Percentiles rank a stretch among this genome's conserved stretches.
Evolutionary conservation across 2,797 vertebrate species (phyloP).

Genomic region (Gymnothorax javanicus): DNA sequence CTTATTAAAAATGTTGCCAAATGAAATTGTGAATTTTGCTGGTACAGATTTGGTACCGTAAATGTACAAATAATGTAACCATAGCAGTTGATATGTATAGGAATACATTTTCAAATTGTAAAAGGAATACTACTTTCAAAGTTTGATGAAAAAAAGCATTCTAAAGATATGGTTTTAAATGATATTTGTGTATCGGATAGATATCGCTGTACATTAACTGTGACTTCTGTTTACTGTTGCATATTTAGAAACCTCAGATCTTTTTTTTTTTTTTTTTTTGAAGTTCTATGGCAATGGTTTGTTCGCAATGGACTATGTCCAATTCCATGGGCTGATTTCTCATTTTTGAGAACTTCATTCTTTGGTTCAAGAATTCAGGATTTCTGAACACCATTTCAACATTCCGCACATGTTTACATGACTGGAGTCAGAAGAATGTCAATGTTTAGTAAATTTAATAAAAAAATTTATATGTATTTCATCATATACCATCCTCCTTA

Average conservation of each 20-base stretch:
- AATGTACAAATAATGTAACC: not conserved
- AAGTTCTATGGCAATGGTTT: conserved; percentile 7
- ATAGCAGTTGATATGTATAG: not conserved
- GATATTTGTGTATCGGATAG: not conserved
- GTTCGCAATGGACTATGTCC: not conserved
- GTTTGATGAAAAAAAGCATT: not conserved
- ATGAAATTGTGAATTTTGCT: not conserved
- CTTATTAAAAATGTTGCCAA: no score
- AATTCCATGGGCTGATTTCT: conserved; percentile 2
- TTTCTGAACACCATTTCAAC: not conserved
- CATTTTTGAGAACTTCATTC: not conserved
- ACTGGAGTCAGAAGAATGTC: not conserved
- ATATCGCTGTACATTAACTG: not conserved
- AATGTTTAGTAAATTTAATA: not conserved
- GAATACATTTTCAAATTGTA: not conserved
- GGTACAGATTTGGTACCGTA: not conserved
- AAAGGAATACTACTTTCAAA: not conserved
- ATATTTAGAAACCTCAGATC: not conserved
- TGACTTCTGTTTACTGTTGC: not conserved
- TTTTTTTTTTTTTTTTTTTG: no score
- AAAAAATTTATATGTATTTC: not conserved
- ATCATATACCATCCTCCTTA: not conserved
- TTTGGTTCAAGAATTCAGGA: not conserved
- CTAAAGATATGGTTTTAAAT: not conserved
- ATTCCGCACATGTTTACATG: not conserved